Base-by-base conservation (phyloP, 2,113 vertebrate species). In the Ceyx cyanopectus region DNA sequence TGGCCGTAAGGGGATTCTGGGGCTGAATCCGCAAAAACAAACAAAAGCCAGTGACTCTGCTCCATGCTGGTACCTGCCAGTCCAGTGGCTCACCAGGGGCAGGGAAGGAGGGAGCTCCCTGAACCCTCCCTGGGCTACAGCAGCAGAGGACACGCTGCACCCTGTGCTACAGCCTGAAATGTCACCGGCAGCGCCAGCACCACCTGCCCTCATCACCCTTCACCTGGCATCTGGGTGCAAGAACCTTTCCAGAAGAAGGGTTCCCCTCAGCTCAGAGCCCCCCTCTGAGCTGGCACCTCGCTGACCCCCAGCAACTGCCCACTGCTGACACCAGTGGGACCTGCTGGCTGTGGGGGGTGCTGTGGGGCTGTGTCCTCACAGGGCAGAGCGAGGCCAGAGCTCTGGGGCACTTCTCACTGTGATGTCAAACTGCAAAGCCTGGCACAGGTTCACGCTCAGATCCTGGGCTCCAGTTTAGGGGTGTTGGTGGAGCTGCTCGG, bases 321-420 rank as follows among this genome's bases (percentile, higher is more conserved):
- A 5, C 1, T 0, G 23, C 63, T 48, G 77, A 24, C 9, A 22
- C 23, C 0, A 0, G 46, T 18, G 14, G 16, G 51, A 68, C 32
- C 26, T 3, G 7, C 40, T 48, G 5, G 5, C 61, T 5, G 3
- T 2, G 15, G 67, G 48, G 21, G 46, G 40, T 19, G 68, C 6
- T 2, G 29, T 0, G 46, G 34, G 40, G 61, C 75, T 6, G 7
- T 17, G 12, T 5, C 29, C 51, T 1, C 12, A 12, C 12, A 11
- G 20, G 4, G 30, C 1, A 12, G 56, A 12, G 41, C 0, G 8
- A 9, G 12, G 3, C 30, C 1, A 0, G 21, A 16, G 23, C 16
- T 21, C 27, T 6, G 60, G 68, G 73, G 68, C 24, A 0, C 26
- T 46, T 67, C 34, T 73, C 27, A 45, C 29, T 15, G 6, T 12